These are phyloP conservation scores for Acrobasis suavella DNA, from an alignment of 2,888 invertebrate species.

Conservation along the genomic window DNA sequence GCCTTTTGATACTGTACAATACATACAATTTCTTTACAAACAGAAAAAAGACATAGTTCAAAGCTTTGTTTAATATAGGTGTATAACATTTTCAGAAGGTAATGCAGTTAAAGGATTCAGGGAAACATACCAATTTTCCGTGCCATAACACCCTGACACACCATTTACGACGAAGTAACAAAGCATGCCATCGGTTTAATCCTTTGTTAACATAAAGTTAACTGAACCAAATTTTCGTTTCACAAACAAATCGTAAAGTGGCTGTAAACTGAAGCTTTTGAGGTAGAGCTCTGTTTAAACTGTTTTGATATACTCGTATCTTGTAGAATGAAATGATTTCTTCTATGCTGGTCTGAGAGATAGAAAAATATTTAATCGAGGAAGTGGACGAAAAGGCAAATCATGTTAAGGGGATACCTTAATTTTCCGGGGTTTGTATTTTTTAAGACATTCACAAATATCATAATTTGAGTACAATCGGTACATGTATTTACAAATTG, in stretches of 20 bases:
- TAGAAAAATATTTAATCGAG: no score
- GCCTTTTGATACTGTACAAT: no score
- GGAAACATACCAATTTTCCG: conserved; percentile 8
- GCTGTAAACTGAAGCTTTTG: conserved; percentile 14
- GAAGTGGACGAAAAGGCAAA: no score
- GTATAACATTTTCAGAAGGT: neutral
- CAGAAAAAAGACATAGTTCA: no score
- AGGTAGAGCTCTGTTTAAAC: conserved; percentile 1
- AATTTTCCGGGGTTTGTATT: no score
- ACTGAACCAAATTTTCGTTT: conserved; percentile 19
- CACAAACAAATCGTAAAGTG: conserved; percentile 20
- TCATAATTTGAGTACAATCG: no score
- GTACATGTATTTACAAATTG: no score
- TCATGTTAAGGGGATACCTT: no score
- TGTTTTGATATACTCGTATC: neutral
- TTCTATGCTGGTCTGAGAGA: no score
- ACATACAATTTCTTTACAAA: no score
- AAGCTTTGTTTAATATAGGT: no score
- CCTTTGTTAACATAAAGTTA: conserved; percentile 20
- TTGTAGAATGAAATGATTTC: neutral
- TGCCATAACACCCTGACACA: conserved; percentile 13
- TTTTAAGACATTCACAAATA: no score
- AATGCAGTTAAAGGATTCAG: neutral
- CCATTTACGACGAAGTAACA: conserved; percentile 7
- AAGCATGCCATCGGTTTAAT: conserved; percentile 8